These are phyloP conservation scores for Theonella swinhoei DNA, from an alignment of 37 sponge, comb jelly and placozoan genomes.

Conservation along the genomic window DNA sequence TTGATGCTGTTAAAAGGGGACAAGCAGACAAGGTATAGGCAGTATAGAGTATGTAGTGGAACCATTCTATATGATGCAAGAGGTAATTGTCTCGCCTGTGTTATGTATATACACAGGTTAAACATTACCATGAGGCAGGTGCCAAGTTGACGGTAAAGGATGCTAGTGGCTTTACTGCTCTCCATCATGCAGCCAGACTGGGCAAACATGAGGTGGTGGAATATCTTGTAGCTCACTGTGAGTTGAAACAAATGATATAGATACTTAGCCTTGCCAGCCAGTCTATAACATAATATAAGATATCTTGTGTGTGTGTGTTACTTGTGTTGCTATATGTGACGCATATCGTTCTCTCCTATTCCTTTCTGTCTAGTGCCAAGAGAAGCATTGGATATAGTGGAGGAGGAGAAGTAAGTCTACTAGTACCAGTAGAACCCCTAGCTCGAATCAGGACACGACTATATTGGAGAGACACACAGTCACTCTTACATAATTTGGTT, in stretches of 20 bases:
- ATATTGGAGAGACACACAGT: too few relatives aligned
- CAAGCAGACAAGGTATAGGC: conserved; percentile 48
- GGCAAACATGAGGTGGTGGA: conserved; percentile 69
- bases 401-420: conserved; percentile 58
- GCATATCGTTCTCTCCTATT: too few relatives aligned
- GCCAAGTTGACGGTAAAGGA: conserved; percentile 57
- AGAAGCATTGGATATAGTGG: conserved; percentile 59
- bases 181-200: conserved; percentile 85
- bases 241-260: not conserved
- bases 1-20: conserved; percentile 78
- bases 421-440: too few relatives aligned
- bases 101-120: conserved; percentile 48
- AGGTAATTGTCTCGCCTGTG: too few relatives aligned
- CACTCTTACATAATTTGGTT: not conserved
- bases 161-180: conserved; percentile 70
- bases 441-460: too few relatives aligned
- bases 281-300: too few relatives aligned
- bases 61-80: too few relatives aligned
- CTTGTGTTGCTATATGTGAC: too few relatives aligned
- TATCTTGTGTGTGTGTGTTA: too few relatives aligned
- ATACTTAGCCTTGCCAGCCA: not conserved
- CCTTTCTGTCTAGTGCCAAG: conserved; percentile 40
- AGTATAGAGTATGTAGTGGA: too few relatives aligned
- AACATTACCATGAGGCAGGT: conserved; percentile 43
- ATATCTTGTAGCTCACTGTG: conserved; percentile 39